phyloP scores from a whole-genome alignment of 1,140 invertebrate species.

The Pseudomyrmex sp. region DNA sequence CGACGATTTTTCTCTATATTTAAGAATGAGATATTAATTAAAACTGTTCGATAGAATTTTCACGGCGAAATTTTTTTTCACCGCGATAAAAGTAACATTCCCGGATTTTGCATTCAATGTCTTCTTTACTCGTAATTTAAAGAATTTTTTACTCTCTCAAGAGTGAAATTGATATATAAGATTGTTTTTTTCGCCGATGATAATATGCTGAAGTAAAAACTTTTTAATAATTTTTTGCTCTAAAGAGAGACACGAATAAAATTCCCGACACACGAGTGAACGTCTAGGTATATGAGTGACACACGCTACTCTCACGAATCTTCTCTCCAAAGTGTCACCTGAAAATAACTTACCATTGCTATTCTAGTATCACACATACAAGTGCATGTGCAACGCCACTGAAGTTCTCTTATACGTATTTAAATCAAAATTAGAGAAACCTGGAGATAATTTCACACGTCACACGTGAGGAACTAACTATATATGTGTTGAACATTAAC shows the following conservation, averaged over 20 bases:
- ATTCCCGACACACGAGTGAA: slow-evolving; percentile 10
- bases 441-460: slow-evolving; percentile 66
- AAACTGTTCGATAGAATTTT: no score
- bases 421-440: slow-evolving; percentile 70
- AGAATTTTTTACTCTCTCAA: background rate
- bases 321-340: slow-evolving; percentile 73
- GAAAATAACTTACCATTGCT: slow-evolving; percentile 75
- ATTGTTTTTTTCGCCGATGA: background rate
- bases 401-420: slow-evolving; percentile 71
- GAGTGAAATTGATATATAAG: background rate
- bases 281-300: slow-evolving; percentile 68
- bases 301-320: slow-evolving; percentile 65
- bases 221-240: slow-evolving; percentile 30
- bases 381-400: slow-evolving; percentile 67
- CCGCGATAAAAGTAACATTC: no score
- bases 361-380: slow-evolving; percentile 74
- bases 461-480: background rate
- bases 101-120: background rate
- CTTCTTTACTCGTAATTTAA: background rate
- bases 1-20: no score
- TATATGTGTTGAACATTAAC: no score
- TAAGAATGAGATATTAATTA: background rate
- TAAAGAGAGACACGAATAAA: slow-evolving; percentile 1
- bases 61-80: no score
- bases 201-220: background rate